Evolutionary conservation across 1,140 invertebrate genomes (phyloP).

Genomic region (Cotesia typhae): DNA sequence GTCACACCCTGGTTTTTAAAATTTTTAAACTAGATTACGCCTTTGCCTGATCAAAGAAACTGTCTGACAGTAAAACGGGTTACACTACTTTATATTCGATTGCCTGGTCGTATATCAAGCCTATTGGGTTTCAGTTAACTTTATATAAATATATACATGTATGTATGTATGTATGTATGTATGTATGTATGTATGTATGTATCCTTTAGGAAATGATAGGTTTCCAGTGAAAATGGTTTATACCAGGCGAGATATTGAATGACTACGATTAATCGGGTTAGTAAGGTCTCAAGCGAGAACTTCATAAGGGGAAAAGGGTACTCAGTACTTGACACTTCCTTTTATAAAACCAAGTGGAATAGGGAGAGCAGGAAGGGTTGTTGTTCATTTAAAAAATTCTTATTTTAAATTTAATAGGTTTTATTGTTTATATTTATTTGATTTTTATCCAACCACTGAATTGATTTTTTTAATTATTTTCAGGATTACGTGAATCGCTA

Average conservation of each 20-base stretch:
- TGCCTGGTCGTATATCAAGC: background rate
- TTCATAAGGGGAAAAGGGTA: background rate
- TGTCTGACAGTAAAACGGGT: conserved; percentile 56
- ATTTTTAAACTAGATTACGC: background rate
- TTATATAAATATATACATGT: background rate
- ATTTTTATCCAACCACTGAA: background rate
- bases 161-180: no score
- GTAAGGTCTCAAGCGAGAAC: conserved; percentile 20
- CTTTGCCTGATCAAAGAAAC: background rate
- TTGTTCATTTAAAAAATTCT: background rate
- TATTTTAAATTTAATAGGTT: background rate
- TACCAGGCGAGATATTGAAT: conserved; percentile 39
- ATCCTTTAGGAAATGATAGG: conserved; percentile 29
- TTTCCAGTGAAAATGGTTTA: conserved; percentile 43
- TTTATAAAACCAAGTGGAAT: background rate
- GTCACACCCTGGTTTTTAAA: conserved; percentile 20
- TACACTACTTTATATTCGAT: conserved; percentile 51
- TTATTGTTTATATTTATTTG: background rate
- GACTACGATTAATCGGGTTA: conserved; percentile 51
- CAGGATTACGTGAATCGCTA: conserved; percentile 85
- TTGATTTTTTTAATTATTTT: conserved; percentile 42
- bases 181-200: no score
- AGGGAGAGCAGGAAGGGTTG: conserved; percentile 1
- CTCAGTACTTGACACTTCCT: conserved; percentile 21
- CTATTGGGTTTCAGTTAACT: conserved; percentile 32